These are phyloP conservation scores for Numenius arquata DNA, from an alignment of 2,113 vertebrate species.

Conservation along the genomic window DNA sequence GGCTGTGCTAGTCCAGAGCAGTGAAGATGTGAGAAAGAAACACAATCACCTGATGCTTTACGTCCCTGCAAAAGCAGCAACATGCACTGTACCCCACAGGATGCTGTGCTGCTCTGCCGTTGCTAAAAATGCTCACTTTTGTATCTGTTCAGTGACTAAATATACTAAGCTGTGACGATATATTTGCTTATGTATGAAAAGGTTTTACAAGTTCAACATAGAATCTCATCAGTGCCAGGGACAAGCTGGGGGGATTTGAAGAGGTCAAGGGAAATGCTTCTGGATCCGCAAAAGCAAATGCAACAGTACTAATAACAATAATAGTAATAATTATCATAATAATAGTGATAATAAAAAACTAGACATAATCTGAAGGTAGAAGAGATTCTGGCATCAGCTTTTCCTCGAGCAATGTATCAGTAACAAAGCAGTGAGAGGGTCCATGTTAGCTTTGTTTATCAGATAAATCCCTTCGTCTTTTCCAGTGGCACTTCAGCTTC, in stretches of 20 bases:
- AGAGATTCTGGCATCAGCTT: not conserved
- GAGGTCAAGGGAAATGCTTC: not conserved
- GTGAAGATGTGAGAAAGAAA: not conserved
- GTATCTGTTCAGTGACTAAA: not conserved
- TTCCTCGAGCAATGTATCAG: not conserved
- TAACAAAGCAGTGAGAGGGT: not conserved
- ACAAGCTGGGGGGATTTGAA: not conserved
- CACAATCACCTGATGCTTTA: not conserved
- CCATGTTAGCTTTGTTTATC: not conserved
- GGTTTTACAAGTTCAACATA: not conserved
- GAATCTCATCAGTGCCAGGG: fast-evolving
- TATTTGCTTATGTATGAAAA: fast-evolving
- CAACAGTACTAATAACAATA: not conserved
- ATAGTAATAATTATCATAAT: not conserved
- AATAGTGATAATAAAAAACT: not conserved
- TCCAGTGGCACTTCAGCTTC: not conserved
- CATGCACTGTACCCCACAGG: not conserved
- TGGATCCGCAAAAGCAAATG: not conserved
- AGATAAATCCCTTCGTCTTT: not conserved
- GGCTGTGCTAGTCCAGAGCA: not conserved
- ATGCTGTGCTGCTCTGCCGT: not conserved
- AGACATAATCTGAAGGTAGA: not conserved
- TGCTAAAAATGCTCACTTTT: not conserved
- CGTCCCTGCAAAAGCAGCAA: not conserved
- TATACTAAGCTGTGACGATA: not conserved